These are phyloP conservation scores for Nyleta sp. DNA, from an alignment of 2,888 invertebrate genomes.

Conservation along the genomic window DNA sequence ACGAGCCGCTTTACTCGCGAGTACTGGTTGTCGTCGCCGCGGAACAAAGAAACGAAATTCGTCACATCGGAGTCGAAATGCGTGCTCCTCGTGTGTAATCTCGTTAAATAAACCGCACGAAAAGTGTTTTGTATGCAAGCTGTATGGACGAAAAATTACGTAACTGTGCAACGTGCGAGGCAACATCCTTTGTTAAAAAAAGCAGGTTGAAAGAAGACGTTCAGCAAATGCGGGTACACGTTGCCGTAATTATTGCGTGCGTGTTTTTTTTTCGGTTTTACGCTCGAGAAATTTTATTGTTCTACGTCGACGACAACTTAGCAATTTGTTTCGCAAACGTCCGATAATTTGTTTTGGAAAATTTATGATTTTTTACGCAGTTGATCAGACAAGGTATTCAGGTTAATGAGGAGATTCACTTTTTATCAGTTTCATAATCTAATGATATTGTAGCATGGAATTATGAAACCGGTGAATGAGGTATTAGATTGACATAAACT, in stretches of 20 bases:
- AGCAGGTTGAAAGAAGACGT: slow-evolving; percentile 13
- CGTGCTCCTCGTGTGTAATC: slow-evolving; percentile 20
- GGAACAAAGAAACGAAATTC: slow-evolving; percentile 23
- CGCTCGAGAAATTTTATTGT: slow-evolving; percentile 1
- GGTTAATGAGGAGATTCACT: slow-evolving; percentile 20
- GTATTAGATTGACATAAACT: slow-evolving; percentile 16
- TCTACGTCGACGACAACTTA: neutral
- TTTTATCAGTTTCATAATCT: slow-evolving; percentile 6
- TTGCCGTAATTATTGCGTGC: slow-evolving; percentile 8
- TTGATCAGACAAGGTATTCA: neutral
- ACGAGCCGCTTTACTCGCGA: slow-evolving; percentile 5
- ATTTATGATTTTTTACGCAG: slow-evolving; percentile 1
- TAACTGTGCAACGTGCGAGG: slow-evolving; percentile 4
- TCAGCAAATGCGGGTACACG: slow-evolving; percentile 8
- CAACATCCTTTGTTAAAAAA: slow-evolving; percentile 35
- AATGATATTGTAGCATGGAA: neutral
- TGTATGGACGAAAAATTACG: slow-evolving; percentile 3
- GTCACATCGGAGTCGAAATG: slow-evolving; percentile 28
- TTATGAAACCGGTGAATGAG: neutral
- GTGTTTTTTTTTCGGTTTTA: slow-evolving; percentile 6
- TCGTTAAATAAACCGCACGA: slow-evolving; percentile 31
- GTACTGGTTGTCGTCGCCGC: slow-evolving; percentile 7
- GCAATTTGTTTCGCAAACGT: neutral
- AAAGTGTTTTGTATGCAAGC: slow-evolving; percentile 28
- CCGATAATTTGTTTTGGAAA: neutral